Conservation (phyloP, 2,797 vertebrate genomes). For the Epinephelus coioides region DNA sequence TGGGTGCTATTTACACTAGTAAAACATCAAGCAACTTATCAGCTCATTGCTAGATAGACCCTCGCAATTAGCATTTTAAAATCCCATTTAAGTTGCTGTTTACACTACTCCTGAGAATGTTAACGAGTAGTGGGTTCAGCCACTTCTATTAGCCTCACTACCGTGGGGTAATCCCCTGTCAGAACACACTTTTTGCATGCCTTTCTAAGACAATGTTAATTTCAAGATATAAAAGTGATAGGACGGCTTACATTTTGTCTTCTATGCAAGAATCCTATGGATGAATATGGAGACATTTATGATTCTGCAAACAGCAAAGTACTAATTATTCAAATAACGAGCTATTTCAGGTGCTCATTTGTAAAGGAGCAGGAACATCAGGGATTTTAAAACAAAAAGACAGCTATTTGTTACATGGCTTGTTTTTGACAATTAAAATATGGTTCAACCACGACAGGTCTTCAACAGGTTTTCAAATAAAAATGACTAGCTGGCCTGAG, state of each 20-base stretch:
- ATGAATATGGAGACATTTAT: slow-evolving; percentile 20
- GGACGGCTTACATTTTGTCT: not conserved
- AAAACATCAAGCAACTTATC: slow-evolving; percentile 58
- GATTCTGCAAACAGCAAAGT: not conserved
- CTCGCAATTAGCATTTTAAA: slow-evolving; percentile 66
- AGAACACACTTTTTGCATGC: slow-evolving; percentile 26
- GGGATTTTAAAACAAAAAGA: not conserved
- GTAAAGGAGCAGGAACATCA: not conserved
- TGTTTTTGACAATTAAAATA: not conserved
- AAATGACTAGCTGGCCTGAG: not conserved
- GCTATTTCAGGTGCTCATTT: not conserved
- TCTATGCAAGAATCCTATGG: not conserved
- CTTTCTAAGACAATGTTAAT: slow-evolving; percentile 27
- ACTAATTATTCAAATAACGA: slow-evolving; percentile 22
- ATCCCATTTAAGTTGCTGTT: slow-evolving; percentile 65
- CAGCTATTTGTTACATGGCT: not conserved
- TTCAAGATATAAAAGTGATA: slow-evolving; percentile 24
- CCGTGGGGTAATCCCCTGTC: slow-evolving; percentile 38
- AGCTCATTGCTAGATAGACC: slow-evolving; percentile 58
- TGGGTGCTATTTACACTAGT: slow-evolving; percentile 61
- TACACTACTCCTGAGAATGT: slow-evolving; percentile 57
- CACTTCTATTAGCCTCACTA: slow-evolving; percentile 50
- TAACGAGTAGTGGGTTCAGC: slow-evolving; percentile 51
- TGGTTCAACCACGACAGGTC: not conserved
- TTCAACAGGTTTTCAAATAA: slow-evolving; percentile 3